Evolutionary conservation across 2,888 invertebrate species (phyloP).

Genomic region (Euplexia lucipara): DNA sequence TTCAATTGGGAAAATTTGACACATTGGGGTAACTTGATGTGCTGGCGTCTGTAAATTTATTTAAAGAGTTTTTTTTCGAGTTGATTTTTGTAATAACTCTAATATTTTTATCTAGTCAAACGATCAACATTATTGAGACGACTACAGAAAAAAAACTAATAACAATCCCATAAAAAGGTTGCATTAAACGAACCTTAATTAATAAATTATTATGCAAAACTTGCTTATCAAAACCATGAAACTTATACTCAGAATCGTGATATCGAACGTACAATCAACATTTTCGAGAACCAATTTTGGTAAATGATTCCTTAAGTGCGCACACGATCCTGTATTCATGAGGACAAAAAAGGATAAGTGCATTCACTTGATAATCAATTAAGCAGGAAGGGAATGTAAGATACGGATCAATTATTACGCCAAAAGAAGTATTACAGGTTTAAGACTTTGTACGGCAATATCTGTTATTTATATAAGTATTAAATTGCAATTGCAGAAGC

Average conservation of each 20-base stretch:
- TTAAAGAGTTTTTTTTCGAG: too few species aligned
- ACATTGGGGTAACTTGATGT: too few species aligned
- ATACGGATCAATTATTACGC: slow-evolving; percentile 43
- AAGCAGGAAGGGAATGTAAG: slow-evolving; percentile 41
- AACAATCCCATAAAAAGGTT: too few species aligned
- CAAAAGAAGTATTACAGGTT: slow-evolving; percentile 27
- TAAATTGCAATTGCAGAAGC: too few species aligned
- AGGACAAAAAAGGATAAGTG: slow-evolving; percentile 28
- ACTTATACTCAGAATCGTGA: slow-evolving; percentile 9
- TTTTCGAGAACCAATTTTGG: slow-evolving; percentile 35
- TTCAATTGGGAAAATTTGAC: too few species aligned
- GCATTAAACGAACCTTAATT: background rate
- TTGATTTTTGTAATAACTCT: too few species aligned
- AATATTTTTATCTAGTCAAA: too few species aligned
- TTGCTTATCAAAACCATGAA: background rate
- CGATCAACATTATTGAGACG: too few species aligned
- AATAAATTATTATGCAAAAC: background rate
- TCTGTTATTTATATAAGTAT: slow-evolving; percentile 6
- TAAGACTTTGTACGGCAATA: background rate
- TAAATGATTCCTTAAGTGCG: slow-evolving; percentile 42
- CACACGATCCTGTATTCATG: slow-evolving; percentile 23
- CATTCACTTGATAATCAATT: slow-evolving; percentile 45
- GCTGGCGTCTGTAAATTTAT: too few species aligned
- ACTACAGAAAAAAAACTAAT: too few species aligned
- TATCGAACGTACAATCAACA: slow-evolving; percentile 36